Evolutionary conservation across 2,797 vertebrate genomes (phyloP), one percentile per base, ranked within the genome.

Genomic region (Intellagama lesueurii): DNA sequence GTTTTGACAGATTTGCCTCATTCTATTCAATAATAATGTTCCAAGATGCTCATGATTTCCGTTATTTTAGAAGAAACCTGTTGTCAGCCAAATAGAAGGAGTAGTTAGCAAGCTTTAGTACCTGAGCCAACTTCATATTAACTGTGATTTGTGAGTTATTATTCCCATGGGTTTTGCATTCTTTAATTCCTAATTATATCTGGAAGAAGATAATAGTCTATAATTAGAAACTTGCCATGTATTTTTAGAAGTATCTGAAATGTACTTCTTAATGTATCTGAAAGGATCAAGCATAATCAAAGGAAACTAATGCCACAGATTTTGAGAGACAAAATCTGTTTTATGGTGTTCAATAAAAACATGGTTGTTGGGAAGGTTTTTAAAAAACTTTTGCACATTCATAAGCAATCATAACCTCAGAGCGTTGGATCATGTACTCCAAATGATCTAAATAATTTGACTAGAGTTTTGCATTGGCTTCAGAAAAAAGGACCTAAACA

Each of bases 261-360:
- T n/a, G n/a, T n/a, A n/a, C n/a, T n/a, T n/a, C 83, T 79, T 69
- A 90, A 0, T 80, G 9, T 30, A 76, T 73, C 28, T 81, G 78
- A 32, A 64, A 5, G 87, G 70, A 91, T 82, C 72, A 85, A 92
- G 94, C 72, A 72, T 68, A 47, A 92, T 56, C 28, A 90, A 87
- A 12, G 91, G 28, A 69, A 86, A 30, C 4, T 69, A 90, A 56
- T 70, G 49, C 30, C 30, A 91, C 56, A 49, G 7, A 78, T 82
- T 17, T 5, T 66, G 5, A 35, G 66, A 69, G 90, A 90, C 5
- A 89, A 26, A n/a, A 78, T 77, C 7, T 68, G n/a, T 83, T 72
- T 84, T 80, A 90, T 89, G 49, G 1, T 16, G 64, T 81, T 88
- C 72, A 14, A 81, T 80, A 85, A 87, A 40, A 90, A 80, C 68